Base-by-base conservation (phyloP, 2,888 invertebrate genomes). In the Caenorhabditis uteleia region DNA sequence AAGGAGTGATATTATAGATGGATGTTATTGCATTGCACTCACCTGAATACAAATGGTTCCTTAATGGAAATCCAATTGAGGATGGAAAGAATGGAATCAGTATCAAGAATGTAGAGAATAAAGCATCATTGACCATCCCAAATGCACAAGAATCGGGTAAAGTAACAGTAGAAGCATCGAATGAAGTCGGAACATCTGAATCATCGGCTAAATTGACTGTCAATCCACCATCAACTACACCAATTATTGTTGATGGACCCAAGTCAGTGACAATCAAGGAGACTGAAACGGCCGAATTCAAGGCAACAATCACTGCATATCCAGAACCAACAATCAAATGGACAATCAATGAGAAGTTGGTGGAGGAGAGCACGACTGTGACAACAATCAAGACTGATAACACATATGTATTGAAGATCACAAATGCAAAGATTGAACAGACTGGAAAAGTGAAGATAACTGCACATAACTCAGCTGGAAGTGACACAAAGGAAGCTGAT, bases 1-100 rank as follows among this genome's bases (percentile, higher is more conserved):
- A 18, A 55, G 40, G 20, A 56, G 33, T 48, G 68, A n/a, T n/a
- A n/a, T n/a, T n/a, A n/a, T n/a, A n/a, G 43, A 58, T 76, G 51
- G 76, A 80, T 43, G 80, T 80, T 6, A 78, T 73, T 43, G 77
- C 79, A 8, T 59, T 77, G 16, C 65, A 80, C 39, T 68, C 62
- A 8, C 92, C 94, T 0, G 89, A 89, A 18, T 88, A 93, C 10
- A 88, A 89, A 57, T 91, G 93, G 88, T 56, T 47, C 21, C 49
- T 73, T 31, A 76, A 80, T 51, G 80, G 80, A 48, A 66, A 68
- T 31, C 56, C 64, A 25, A 40, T 80, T 16, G 51, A 70, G 53
- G 68, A 78, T 46, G 78, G 79, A 20, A 64, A 59, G 42, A 60
- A 78, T 54, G 77, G 76, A 21, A 73, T 77, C 23, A 66, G 61